These are phyloP conservation scores for Porites lobata DNA, from an alignment of 92 coral and sea anemone species.

Conservation along the genomic window DNA sequence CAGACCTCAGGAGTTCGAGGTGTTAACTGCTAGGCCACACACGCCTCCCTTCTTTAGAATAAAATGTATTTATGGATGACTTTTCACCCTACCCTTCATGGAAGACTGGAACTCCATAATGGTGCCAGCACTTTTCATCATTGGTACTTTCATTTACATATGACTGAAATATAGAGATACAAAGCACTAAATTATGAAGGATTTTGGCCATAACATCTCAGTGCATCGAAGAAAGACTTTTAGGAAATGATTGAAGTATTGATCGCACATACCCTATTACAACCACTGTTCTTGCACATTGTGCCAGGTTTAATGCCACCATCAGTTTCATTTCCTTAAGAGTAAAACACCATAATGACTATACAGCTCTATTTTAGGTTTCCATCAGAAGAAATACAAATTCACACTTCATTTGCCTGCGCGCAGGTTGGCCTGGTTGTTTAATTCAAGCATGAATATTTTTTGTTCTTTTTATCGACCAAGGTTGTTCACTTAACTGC, in stretches of 20 bases:
- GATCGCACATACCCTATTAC: slow-evolving; percentile 77
- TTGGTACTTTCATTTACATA: slow-evolving; percentile 86
- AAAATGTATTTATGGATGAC: too few relatives aligned
- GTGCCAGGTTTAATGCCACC: slow-evolving; percentile 91
- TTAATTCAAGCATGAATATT: too few relatives aligned
- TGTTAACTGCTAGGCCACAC: too few relatives aligned
- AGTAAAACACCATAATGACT: not conserved
- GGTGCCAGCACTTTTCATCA: slow-evolving; percentile 89
- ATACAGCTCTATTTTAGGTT: not conserved
- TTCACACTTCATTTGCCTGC: too few relatives aligned
- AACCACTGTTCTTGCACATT: slow-evolving; percentile 88
- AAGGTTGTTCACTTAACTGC: too few relatives aligned
- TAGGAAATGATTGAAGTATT: slow-evolving; percentile 5
- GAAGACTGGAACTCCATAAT: slow-evolving; percentile 94
- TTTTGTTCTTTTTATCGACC: too few relatives aligned
- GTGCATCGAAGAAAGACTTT: not conserved
- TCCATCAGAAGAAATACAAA: too few relatives aligned
- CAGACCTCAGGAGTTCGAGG: too few relatives aligned
- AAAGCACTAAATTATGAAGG: not conserved
- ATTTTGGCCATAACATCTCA: not conserved
- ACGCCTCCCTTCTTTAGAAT: too few relatives aligned
- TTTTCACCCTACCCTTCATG: slow-evolving; percentile 90
- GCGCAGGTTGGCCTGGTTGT: too few relatives aligned
- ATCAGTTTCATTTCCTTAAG: slow-evolving; percentile 36
- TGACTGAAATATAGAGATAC: slow-evolving; percentile 55